Evolutionary conservation across 2,797 vertebrate genomes (phyloP).

Genomic region (Microctenopoma stevenorrisi): DNA sequence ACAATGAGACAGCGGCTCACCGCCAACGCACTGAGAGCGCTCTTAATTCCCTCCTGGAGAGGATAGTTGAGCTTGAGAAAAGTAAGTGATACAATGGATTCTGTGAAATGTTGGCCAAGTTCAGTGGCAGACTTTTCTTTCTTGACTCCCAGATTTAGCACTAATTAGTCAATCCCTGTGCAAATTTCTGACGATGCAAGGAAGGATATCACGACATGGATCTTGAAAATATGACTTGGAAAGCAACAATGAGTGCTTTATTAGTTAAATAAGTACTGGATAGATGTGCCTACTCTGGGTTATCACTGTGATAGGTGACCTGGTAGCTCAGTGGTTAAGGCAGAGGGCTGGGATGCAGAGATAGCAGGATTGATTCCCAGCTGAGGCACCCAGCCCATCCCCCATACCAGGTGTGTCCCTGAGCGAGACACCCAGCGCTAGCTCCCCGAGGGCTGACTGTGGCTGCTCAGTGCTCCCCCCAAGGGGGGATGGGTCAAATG

Average conservation of each 20-base stretch:
- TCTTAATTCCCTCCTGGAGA: slow-evolving; percentile 92
- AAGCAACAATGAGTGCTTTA: slow-evolving; percentile 58
- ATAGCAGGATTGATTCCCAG: no score
- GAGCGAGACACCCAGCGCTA: no score
- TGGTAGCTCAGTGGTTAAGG: no score
- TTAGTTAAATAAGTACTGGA: slow-evolving; percentile 57
- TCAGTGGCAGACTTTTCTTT: slow-evolving; percentile 20
- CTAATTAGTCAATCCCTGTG: slow-evolving; percentile 55
- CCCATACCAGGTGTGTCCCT: no score
- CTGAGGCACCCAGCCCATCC: no score
- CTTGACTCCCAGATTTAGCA: slow-evolving; percentile 38
- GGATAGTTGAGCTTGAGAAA: slow-evolving; percentile 94
- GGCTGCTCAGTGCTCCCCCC: no score
- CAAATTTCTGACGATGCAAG: slow-evolving; percentile 58
- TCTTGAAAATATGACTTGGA: slow-evolving; percentile 46
- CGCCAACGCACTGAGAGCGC: slow-evolving; percentile 92
- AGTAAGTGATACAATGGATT: slow-evolving; percentile 79
- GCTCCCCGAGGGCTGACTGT: no score
- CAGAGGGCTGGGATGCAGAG: no score
- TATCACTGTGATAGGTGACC: slow-evolving; percentile 7
- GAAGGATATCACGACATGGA: slow-evolving; percentile 39
- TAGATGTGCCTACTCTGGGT: slow-evolving; percentile 50
- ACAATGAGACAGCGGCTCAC: slow-evolving; percentile 94
- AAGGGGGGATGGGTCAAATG: no score
- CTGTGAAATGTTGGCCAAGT: slow-evolving; percentile 28